phyloP scores from a whole-genome alignment of 2,888 invertebrate species.

The Sclerodermus sp. region DNA sequence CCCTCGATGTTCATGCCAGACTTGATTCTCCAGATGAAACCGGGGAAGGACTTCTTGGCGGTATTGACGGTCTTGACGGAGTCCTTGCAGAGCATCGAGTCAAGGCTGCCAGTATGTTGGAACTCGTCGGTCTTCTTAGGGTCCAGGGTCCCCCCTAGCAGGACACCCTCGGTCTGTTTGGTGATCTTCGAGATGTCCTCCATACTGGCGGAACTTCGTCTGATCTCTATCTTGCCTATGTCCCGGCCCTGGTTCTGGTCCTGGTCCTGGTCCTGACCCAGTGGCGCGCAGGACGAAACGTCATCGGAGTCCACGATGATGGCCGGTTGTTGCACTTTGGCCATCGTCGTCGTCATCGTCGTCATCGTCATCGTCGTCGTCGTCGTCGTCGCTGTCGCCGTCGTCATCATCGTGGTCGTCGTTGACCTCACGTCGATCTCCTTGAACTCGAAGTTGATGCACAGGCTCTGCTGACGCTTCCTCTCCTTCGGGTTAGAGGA shows the following conservation, averaged over 20 bases:
- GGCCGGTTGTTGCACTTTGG: conserved; percentile 31
- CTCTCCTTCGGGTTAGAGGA: conserved; percentile 20
- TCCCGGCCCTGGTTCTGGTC: too few relatives aligned
- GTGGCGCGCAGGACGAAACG: neutral
- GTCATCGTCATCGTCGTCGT: too few relatives aligned
- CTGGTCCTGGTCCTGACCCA: conserved; percentile 29
- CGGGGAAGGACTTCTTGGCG: conserved; percentile 46
- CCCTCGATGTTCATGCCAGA: conserved; percentile 54
- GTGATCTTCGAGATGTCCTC: conserved; percentile 55
- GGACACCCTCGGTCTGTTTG: conserved; percentile 43
- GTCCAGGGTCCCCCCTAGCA: conserved; percentile 41
- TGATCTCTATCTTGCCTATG: conserved; percentile 47
- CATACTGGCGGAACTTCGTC: conserved; percentile 55
- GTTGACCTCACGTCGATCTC: conserved; percentile 42
- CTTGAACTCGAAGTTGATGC: conserved; percentile 35
- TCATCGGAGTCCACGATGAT: conserved; percentile 42
- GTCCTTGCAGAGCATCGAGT: conserved; percentile 53
- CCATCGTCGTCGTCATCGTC: too few relatives aligned
- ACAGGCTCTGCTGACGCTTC: conserved; percentile 22
- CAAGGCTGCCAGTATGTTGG: conserved; percentile 50
- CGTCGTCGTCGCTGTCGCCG: too few relatives aligned
- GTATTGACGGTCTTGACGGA: conserved; percentile 34
- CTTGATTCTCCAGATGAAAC: conserved; percentile 50
- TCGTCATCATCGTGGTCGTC: too few relatives aligned
- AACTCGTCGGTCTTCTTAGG: conserved; percentile 44